Conservation (phyloP, 2,797 vertebrate species). For the Enteromius paludinosus region DNA sequence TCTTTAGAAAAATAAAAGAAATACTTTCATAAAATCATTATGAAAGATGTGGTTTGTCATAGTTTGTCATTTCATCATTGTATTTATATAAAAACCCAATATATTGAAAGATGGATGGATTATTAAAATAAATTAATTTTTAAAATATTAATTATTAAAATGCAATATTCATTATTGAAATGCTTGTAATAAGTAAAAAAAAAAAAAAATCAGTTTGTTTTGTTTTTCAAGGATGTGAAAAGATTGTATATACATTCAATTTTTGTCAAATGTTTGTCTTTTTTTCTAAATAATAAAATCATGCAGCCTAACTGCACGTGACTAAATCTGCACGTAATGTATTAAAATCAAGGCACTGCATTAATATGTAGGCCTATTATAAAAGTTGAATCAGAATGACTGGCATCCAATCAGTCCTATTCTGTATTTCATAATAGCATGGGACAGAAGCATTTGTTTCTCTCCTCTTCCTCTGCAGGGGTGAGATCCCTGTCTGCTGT, state of each 20-base stretch:
- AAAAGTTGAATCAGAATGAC: constrained; percentile 15
- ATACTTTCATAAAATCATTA: constrained; percentile 15
- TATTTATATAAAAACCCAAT: not conserved
- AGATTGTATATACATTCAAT: too few relatives aligned
- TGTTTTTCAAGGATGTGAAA: not conserved
- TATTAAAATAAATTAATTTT: too few relatives aligned
- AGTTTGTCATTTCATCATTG: not conserved
- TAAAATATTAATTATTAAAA: too few relatives aligned
- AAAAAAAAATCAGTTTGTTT: too few relatives aligned
- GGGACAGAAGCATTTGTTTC: constrained; percentile 23
- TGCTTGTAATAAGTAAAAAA: too few relatives aligned
- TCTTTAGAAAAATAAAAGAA: constrained; percentile 43
- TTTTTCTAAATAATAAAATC: not conserved
- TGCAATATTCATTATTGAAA: too few relatives aligned
- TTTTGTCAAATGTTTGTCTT: not conserved
- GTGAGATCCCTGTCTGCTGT: constrained; percentile 10
- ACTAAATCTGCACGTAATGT: not conserved
- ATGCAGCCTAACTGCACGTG: not conserved
- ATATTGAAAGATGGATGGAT: not conserved
- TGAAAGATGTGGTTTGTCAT: constrained; percentile 9
- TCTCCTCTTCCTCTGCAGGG: constrained; percentile 10
- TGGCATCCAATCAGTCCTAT: constrained; percentile 32
- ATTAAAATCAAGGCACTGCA: not conserved
- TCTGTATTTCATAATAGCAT: constrained; percentile 27
- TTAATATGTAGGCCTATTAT: constrained; percentile 2